Base-by-base conservation (phyloP, 2,113 vertebrate genomes). In the Aegotheles bennettii region DNA sequence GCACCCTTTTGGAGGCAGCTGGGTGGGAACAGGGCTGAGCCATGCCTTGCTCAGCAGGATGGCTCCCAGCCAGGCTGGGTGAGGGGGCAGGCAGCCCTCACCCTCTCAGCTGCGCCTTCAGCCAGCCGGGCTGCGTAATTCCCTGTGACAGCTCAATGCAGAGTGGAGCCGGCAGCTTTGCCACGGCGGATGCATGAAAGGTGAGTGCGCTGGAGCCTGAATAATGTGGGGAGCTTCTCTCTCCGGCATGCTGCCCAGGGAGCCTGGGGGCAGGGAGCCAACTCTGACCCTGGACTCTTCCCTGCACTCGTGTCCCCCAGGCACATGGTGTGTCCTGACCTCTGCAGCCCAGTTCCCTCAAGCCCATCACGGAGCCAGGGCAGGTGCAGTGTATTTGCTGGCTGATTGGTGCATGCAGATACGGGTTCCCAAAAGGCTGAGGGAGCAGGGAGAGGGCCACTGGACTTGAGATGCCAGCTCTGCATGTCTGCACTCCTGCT, bases 71-170 rank as follows among this genome's bases (percentile, higher is more conserved):
- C 0, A 1, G 83, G 63, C 45, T 77, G 79, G n/a, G n/a, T 3
- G 10, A 83, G 64, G 54, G 75, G 79, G 51, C 50, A 86, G 24
- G 76, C 75, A 71, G 69, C 54, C 48, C 65, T 84, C 61, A 16
- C 5, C 79, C 87, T 57, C 73, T 51, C 0, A 0, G 33, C 54
- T 71, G 23, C 4, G 68, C 60, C 89, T 94, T 89, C 89, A 94
- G 71, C 87, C 77, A 91, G 82, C 57, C 18, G 0, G 76, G 77
- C 95, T 96, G 94, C 91, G 87, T 96, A 97, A 97, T 97, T 95
- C 93, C 83, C 87, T 94, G 73, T 97, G 97, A 97, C 96, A 97
- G 92, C 29, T 97, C 96, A 96, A 96, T 95, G 92, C 96, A 92
- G 89, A 95, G 74, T 5, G 0, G 90, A 96, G 94, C 94, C 38